phyloP scores from a whole-genome alignment of 1,140 invertebrate genomes.

The Euura saliciscinereae region DNA sequence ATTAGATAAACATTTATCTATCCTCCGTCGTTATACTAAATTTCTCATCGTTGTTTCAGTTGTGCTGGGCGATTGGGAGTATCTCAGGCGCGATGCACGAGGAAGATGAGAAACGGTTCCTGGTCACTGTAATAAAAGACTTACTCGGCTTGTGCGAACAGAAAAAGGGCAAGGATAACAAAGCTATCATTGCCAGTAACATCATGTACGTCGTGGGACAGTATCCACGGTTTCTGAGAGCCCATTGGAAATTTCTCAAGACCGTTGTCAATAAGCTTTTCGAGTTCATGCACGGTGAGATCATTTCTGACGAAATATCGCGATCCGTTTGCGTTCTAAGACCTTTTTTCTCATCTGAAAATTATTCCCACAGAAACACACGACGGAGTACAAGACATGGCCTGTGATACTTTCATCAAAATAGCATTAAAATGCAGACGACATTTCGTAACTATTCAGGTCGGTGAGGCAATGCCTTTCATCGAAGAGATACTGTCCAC shows the following conservation, averaged over 20 bases:
- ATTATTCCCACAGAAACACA: constrained; percentile 82
- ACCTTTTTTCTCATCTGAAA: not conserved
- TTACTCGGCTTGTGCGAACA: constrained; percentile 98
- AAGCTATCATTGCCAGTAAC: constrained; percentile 99
- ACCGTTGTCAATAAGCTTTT: constrained; percentile 99
- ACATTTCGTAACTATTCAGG: constrained; percentile 97
- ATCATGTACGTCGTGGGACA: constrained; percentile 99
- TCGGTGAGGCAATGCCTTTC: constrained; percentile 96
- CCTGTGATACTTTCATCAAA: constrained; percentile 99
- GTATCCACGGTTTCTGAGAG: constrained; percentile 96
- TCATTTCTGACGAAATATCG: not conserved
- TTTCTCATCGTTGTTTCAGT: constrained; percentile 50
- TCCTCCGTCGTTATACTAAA: constrained; percentile 8
- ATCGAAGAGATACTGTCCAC: constrained; percentile 98
- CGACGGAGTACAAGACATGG: constrained; percentile 99
- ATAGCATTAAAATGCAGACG: constrained; percentile 98
- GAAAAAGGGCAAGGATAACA: constrained; percentile 99
- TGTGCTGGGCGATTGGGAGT: constrained; percentile 99
- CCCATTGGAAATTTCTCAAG: constrained; percentile 99
- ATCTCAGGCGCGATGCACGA: constrained; percentile 99
- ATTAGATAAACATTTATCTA: constrained; percentile 14
- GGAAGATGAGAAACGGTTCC: constrained; percentile 98
- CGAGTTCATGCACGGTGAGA: constrained; percentile 98
- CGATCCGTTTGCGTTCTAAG: not conserved
- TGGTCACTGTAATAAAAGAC: constrained; percentile 99